Evolutionary conservation across 2,113 vertebrate species (phyloP).

Genomic region (Hemibates koningsi): DNA sequence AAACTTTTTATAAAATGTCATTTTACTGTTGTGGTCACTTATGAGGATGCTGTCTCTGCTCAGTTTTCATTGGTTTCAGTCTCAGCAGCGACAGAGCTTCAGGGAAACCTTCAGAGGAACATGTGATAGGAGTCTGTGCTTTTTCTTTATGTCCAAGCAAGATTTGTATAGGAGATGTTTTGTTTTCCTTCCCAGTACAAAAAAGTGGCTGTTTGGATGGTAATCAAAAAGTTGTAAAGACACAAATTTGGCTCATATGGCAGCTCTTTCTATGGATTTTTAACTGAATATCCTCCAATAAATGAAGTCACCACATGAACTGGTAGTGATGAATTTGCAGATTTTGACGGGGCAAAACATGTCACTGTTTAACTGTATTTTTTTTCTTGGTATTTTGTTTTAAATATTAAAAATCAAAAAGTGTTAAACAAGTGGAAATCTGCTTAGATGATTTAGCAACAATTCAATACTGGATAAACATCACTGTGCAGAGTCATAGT

Average conservation of each 20-base stretch:
- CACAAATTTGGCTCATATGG: background rate
- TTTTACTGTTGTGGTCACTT: slow-evolving; percentile 49
- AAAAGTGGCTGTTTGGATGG: background rate
- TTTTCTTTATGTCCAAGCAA: background rate
- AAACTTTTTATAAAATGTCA: slow-evolving; percentile 74
- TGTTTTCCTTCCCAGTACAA: background rate
- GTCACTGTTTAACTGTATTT: background rate
- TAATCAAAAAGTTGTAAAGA: background rate
- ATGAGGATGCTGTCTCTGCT: background rate
- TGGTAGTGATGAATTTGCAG: background rate
- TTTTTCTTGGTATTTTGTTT: background rate
- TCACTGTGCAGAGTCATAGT: background rate
- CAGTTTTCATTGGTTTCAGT: background rate
- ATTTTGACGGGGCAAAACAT: background rate
- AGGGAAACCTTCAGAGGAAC: background rate
- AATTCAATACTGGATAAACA: background rate
- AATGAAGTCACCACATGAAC: slow-evolving; percentile 9
- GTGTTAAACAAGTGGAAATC: background rate
- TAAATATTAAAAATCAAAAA: background rate
- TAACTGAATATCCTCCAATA: slow-evolving; percentile 25
- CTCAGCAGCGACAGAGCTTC: background rate
- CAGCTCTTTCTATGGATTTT: slow-evolving; percentile 31
- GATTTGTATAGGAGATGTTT: slow-evolving; percentile 1
- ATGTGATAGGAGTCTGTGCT: background rate
- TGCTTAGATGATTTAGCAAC: background rate